Conservation (phyloP, 2,113 vertebrate genomes). For the Solea solea region DNA sequence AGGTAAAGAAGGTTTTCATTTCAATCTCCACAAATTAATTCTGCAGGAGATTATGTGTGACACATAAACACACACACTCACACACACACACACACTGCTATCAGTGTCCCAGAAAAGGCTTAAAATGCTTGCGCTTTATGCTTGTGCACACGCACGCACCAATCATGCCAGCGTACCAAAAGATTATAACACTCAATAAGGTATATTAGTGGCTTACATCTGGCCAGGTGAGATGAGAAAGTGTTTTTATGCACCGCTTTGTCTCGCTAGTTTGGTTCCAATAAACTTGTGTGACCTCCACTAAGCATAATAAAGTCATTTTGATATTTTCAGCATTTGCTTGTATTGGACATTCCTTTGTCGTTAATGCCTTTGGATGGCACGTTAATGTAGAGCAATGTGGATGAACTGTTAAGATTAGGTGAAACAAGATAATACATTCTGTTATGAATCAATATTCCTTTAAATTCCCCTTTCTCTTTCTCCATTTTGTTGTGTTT, state of each 20-base stretch:
- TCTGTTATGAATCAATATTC: not conserved
- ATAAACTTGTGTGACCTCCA: slow-evolving; percentile 40
- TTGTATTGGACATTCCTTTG: not conserved
- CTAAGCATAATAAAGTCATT: not conserved
- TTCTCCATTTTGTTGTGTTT: not conserved
- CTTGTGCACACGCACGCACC: slow-evolving; percentile 9
- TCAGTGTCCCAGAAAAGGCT: slow-evolving; percentile 50
- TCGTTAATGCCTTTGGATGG: not conserved
- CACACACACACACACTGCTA: slow-evolving; percentile 13
- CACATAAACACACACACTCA: not conserved
- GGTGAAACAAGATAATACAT: not conserved
- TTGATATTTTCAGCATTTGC: not conserved
- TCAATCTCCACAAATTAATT: slow-evolving; percentile 78
- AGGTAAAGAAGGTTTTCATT: slow-evolving; percentile 63
- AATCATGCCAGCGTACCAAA: slow-evolving; percentile 47
- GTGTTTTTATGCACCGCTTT: slow-evolving; percentile 41
- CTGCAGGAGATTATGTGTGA: slow-evolving; percentile 61
- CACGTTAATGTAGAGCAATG: not conserved
- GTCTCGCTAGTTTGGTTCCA: slow-evolving; percentile 16
- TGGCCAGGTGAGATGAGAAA: slow-evolving; percentile 24
- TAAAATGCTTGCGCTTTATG: slow-evolving; percentile 45
- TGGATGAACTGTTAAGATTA: not conserved
- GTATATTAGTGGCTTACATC: slow-evolving; percentile 48
- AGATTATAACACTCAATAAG: slow-evolving; percentile 56
- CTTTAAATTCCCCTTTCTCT: not conserved